Evolutionary conservation across 2,797 vertebrate species (phyloP).

Genomic region (Hydrolagus colliei): DNA sequence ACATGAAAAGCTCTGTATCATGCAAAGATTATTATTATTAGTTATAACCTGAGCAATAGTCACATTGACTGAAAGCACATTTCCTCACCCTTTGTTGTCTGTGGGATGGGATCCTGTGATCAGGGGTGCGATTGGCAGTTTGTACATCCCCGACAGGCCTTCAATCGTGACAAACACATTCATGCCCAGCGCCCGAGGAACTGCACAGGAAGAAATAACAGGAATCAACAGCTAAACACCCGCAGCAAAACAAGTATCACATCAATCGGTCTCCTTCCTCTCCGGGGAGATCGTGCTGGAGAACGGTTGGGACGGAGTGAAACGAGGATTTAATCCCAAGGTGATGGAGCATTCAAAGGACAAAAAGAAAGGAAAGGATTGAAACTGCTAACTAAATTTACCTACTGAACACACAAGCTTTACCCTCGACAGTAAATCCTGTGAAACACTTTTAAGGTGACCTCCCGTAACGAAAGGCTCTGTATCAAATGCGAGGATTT

Average conservation of each 20-base stretch:
- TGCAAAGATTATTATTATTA: too few relatives aligned
- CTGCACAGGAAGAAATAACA: slow-evolving; percentile 47
- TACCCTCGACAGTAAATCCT: too few relatives aligned
- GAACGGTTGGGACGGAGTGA: slow-evolving; percentile 67
- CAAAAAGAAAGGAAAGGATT: neutral
- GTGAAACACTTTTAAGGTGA: too few relatives aligned
- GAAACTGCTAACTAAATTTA: neutral
- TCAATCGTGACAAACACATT: slow-evolving; percentile 87
- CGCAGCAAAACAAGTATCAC: neutral
- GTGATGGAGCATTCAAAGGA: neutral
- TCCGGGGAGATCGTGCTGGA: slow-evolving; percentile 52
- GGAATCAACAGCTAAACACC: neutral
- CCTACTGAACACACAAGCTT: too few relatives aligned
- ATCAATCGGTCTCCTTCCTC: neutral
- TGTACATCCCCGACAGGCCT: slow-evolving; percentile 79
- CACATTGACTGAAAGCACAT: neutral
- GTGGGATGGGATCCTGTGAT: slow-evolving; percentile 93
- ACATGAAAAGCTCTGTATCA: too few relatives aligned
- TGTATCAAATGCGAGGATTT: too few relatives aligned
- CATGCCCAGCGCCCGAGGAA: slow-evolving; percentile 80
- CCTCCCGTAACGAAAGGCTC: too few relatives aligned
- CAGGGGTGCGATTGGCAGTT: slow-evolving; percentile 89
- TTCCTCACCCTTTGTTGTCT: slow-evolving; percentile 86
- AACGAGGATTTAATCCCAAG: slow-evolving; percentile 45
- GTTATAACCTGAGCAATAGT: neutral